phyloP scores from a whole-genome alignment of 1,140 invertebrate genomes.

The Panonychus citri region DNA sequence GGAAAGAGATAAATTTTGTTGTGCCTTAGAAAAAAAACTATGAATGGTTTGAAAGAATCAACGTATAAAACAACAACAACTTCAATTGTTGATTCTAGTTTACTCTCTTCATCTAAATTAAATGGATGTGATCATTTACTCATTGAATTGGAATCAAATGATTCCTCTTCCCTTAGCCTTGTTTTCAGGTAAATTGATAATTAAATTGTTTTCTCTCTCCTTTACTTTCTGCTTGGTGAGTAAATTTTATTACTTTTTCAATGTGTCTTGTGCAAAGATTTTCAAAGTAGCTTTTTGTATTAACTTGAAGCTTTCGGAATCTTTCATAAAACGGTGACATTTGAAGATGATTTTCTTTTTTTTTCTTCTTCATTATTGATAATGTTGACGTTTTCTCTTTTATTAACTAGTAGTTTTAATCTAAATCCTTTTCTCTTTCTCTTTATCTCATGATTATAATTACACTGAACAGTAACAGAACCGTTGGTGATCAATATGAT shows the following conservation, averaged over 20 bases:
- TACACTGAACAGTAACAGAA: background rate
- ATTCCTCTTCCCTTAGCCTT: constrained; percentile 34
- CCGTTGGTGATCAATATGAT: constrained; percentile 50
- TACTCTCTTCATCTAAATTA: too few species aligned
- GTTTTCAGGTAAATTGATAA: constrained; percentile 32
- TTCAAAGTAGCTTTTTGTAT: too few species aligned
- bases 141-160: constrained; percentile 37
- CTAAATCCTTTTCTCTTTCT: too few species aligned
- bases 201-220: background rate
- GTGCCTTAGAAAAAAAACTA: too few species aligned
- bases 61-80: background rate
- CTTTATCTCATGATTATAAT: too few species aligned
- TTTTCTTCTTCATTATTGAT: background rate
- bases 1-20: too few species aligned
- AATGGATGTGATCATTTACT: constrained; percentile 30
- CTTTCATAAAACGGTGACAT: too few species aligned
- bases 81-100: background rate
- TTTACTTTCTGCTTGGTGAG: background rate
- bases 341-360: background rate
- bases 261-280: background rate
- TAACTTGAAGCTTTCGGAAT: too few species aligned
- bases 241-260: background rate
- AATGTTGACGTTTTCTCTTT: too few species aligned
- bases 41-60: too few species aligned
- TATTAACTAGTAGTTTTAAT: too few species aligned